Conservation (phyloP, 2,888 invertebrate species). For the Mythimna lalbum region DNA sequence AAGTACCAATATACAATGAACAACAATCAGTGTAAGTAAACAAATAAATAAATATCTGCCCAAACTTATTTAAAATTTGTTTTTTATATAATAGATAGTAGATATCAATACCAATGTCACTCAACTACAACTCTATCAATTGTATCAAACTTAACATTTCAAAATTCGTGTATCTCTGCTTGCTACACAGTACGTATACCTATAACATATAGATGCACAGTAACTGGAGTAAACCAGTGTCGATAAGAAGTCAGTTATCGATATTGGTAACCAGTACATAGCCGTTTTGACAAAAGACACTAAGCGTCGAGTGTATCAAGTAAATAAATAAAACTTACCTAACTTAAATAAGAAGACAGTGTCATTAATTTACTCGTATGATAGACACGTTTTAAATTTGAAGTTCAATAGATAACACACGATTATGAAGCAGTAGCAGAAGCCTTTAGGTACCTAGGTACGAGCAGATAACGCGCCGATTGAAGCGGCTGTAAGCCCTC, state of each 20-base stretch:
- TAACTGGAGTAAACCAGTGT: not conserved
- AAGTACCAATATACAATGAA: no score
- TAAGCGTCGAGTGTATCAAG: not conserved
- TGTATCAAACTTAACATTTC: not conserved
- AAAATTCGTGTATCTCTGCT: not conserved
- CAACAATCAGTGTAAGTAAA: not conserved
- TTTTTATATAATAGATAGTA: not conserved
- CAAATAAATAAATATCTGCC: not conserved
- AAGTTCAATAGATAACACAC: not conserved
- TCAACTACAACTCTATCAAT: not conserved
- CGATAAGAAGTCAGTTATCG: not conserved
- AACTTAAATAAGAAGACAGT: not conserved
- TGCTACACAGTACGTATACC: not conserved
- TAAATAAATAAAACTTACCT: conserved; percentile 25
- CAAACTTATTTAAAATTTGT: not conserved
- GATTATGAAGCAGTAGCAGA: not conserved
- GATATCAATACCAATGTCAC: not conserved
- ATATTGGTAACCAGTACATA: not conserved
- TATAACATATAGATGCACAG: not conserved
- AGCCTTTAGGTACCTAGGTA: not conserved
- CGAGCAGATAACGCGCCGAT: conserved; percentile 2
- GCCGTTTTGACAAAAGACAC: conserved; percentile 6
- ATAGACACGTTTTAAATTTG: not conserved
- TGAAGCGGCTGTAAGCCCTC: conserved; percentile 8
- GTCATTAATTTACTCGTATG: not conserved